Evolutionary conservation across 2,888 invertebrate genomes (phyloP).

Genomic region (Allygus modestus): DNA sequence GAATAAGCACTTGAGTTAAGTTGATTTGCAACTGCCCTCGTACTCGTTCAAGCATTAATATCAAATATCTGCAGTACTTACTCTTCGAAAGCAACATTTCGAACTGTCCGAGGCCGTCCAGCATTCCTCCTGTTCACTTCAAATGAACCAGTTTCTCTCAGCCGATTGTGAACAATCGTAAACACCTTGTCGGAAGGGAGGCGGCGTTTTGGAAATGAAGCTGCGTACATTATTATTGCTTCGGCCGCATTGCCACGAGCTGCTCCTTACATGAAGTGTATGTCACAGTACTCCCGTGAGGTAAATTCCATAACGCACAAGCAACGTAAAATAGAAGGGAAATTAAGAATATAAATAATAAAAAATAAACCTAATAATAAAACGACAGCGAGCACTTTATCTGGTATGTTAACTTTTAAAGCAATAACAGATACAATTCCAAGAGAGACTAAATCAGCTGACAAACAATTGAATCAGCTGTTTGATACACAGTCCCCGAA

Average conservation of each 20-base stretch:
- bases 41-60: too few species aligned
- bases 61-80: too few species aligned
- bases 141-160: too few species aligned
- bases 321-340: too few species aligned
- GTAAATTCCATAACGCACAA: too few species aligned
- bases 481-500: neutral
- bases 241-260: neutral
- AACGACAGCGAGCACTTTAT: too few species aligned
- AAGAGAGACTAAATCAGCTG: conserved; percentile 8
- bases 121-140: too few species aligned
- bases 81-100: neutral
- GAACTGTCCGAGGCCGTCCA: too few species aligned
- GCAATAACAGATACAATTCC: conserved; percentile 11
- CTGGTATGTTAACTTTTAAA: neutral
- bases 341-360: too few species aligned
- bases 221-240: neutral
- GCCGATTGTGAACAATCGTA: conserved; percentile 6
- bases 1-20: neutral
- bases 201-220: neutral
- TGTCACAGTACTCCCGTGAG: too few species aligned
- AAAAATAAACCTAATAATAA: too few species aligned
- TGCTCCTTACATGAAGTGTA: neutral
- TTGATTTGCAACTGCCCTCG: too few species aligned
- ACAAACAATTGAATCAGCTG: conserved; percentile 13
- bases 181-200: conserved; percentile 22